phyloP scores from a whole-genome alignment of 2,888 invertebrate genomes.

The Stenolophus ochropezus region DNA sequence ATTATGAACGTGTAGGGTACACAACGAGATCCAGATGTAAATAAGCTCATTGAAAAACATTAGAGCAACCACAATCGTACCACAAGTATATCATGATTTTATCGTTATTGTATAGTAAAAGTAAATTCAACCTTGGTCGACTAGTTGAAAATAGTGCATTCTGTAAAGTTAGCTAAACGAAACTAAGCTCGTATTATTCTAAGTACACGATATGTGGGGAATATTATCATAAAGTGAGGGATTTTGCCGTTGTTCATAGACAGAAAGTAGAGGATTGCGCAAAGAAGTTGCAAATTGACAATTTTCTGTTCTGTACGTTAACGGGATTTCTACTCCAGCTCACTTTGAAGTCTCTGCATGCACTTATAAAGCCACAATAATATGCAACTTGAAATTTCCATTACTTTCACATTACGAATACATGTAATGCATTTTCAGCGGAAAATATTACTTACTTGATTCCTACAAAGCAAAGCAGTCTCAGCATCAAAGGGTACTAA shows the following conservation, averaged over 20 bases:
- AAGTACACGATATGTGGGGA: not conserved
- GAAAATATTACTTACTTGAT: slow-evolving; percentile 35
- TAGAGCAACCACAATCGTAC: too few relatives aligned
- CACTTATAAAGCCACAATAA: slow-evolving; percentile 39
- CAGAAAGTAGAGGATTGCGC: not conserved
- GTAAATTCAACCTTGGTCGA: too few relatives aligned
- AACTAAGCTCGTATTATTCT: too few relatives aligned
- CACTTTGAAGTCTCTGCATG: slow-evolving; percentile 31
- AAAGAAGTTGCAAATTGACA: slow-evolving; percentile 43
- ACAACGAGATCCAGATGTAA: too few relatives aligned
- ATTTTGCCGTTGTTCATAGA: not conserved
- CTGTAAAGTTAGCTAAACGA: too few relatives aligned
- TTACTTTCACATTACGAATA: slow-evolving; percentile 31
- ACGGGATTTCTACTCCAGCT: slow-evolving; percentile 19
- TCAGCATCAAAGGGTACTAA: slow-evolving; percentile 5
- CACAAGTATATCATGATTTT: too few relatives aligned
- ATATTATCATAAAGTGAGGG: not conserved
- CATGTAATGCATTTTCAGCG: slow-evolving; percentile 25
- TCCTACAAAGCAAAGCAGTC: not conserved
- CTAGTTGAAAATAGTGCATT: too few relatives aligned
- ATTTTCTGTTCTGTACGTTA: slow-evolving; percentile 34
- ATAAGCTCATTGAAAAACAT: too few relatives aligned
- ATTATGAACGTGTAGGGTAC: too few relatives aligned
- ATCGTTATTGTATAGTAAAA: too few relatives aligned
- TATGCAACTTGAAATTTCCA: slow-evolving; percentile 39